phyloP scores from a whole-genome alignment of 2,113 vertebrate genomes.

The pig (Sus scrofa) region T2T-Sscrofa CM000830.6:58669001-58669500 shows the following conservation, averaged over 20 bases:
- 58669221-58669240: constrained; percentile 5
- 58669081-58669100: neutral
- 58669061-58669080: neutral
- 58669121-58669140: neutral
- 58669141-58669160: neutral
- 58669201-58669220: neutral
- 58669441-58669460: constrained; percentile 22
- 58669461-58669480: neutral
- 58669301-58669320: constrained; percentile 41
- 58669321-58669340: constrained; percentile 7
- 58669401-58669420: constrained; percentile 42
- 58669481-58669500: constrained; percentile 45
- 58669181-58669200: neutral
- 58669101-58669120: neutral
- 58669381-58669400: neutral
- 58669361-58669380: constrained; percentile 1
- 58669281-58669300: neutral
- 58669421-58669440: neutral
- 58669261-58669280: constrained; percentile 19
- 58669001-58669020: neutral
- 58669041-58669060: neutral
- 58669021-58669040: neutral
- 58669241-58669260: constrained; percentile 33
- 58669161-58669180: neutral
- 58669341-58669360: neutral